phyloP scores from a whole-genome alignment of 2,113 vertebrate genomes.

The Lophius piscatorius region DNA sequence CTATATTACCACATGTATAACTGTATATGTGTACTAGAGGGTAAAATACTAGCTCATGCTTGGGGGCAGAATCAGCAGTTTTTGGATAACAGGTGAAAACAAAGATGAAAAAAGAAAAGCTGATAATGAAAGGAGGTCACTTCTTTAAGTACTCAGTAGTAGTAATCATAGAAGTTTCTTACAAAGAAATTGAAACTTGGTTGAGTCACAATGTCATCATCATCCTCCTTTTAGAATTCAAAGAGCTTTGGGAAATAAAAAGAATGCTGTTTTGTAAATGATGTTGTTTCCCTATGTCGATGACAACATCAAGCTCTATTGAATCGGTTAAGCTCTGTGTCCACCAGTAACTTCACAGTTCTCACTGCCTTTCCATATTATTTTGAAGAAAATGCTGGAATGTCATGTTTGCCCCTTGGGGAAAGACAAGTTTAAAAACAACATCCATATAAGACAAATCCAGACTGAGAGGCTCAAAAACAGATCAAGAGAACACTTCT shows the following conservation, averaged over 20 bases:
- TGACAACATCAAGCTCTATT: background rate
- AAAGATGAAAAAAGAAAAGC: background rate
- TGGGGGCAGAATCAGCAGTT: too few relatives aligned
- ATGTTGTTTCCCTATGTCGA: background rate
- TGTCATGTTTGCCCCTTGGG: background rate
- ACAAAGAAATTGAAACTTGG: slow-evolving; percentile 1
- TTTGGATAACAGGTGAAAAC: background rate
- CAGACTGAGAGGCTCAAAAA: background rate
- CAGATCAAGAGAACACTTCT: background rate
- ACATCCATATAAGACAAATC: slow-evolving; percentile 7
- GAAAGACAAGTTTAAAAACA: background rate
- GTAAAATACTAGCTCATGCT: too few relatives aligned
- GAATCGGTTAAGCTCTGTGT: slow-evolving; percentile 31
- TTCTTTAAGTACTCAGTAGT: slow-evolving; percentile 7
- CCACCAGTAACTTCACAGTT: slow-evolving; percentile 25
- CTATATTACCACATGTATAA: too few relatives aligned
- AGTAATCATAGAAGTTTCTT: background rate
- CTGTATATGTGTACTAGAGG: too few relatives aligned
- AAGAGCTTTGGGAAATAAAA: slow-evolving; percentile 11
- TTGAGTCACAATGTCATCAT: slow-evolving; percentile 55
- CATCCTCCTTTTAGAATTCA: slow-evolving; percentile 29
- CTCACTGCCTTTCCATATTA: slow-evolving; percentile 5
- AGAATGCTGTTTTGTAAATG: slow-evolving; percentile 5
- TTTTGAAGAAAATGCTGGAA: slow-evolving; percentile 8
- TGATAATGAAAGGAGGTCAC: slow-evolving; percentile 3